phyloP scores from a whole-genome alignment of 2,113 vertebrate species.

The Sinocyclocheilus grahami region DNA sequence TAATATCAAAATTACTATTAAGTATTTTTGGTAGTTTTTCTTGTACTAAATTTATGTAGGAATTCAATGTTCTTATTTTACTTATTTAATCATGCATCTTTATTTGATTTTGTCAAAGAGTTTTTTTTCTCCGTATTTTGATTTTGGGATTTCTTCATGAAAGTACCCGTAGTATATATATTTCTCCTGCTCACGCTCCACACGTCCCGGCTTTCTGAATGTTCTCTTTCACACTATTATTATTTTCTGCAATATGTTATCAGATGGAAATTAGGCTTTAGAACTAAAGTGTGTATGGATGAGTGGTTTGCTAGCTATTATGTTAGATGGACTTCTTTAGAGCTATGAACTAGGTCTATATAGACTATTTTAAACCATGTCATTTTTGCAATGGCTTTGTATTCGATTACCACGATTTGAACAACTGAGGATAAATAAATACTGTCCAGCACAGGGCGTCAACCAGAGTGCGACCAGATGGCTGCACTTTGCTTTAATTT shows the following conservation, averaged over 20 bases:
- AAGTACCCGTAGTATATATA: neutral
- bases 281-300: neutral
- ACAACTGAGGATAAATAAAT: no score
- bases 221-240: neutral
- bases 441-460: no score
- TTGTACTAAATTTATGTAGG: neutral
- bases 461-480: no score
- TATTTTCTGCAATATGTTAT: neutral
- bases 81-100: neutral
- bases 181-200: no score
- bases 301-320: neutral
- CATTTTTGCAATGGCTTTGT: neutral
- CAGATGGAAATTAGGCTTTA: neutral
- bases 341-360: neutral
- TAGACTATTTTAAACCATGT: no score
- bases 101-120: neutral
- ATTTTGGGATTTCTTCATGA: neutral
- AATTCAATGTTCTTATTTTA: neutral
- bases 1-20: no score
- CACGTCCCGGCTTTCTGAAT: neutral
- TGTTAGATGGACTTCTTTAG: neutral
- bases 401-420: no score
- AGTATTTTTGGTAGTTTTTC: no score
- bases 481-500: no score
- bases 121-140: neutral